Conservation (phyloP, 2,113 vertebrate genomes). For the Alethe diademata region DNA sequence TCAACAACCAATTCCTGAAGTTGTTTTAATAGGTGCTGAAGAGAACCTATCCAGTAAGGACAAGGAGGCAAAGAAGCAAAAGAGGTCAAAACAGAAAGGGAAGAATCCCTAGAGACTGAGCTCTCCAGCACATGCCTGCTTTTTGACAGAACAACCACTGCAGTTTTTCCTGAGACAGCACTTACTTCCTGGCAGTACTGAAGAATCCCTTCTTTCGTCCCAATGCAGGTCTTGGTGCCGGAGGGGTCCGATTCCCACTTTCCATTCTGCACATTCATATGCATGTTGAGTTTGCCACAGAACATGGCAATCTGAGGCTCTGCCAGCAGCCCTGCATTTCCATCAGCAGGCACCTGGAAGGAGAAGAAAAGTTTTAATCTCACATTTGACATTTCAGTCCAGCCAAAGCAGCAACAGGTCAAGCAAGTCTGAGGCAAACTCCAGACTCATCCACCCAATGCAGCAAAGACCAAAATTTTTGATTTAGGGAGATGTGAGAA, state of each 20-base stretch:
- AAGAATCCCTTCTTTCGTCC: conserved; percentile 94
- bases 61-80: background rate
- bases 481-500: background rate
- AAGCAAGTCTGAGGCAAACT: background rate
- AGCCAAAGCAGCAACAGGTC: background rate
- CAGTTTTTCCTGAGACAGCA: background rate
- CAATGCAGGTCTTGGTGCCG: conserved; percentile 89
- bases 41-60: background rate
- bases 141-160: background rate
- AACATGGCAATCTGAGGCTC: conserved; percentile 99
- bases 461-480: background rate
- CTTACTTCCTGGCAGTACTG: conserved; percentile 97
- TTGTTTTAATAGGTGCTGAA: background rate
- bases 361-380: background rate
- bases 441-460: background rate
- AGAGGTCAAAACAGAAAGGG: background rate
- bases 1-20: background rate
- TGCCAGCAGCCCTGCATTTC: conserved; percentile 88
- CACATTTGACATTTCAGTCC: background rate
- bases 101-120: background rate
- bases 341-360: conserved; percentile 89
- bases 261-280: conserved; percentile 94
- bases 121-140: background rate
- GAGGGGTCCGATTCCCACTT: conserved; percentile 94
- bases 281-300: conserved; percentile 96